Percentiles rank a stretch among this genome's conserved stretches.
Conservation (phyloP, 2,113 vertebrate genomes). For the Vimba vimba region DNA sequence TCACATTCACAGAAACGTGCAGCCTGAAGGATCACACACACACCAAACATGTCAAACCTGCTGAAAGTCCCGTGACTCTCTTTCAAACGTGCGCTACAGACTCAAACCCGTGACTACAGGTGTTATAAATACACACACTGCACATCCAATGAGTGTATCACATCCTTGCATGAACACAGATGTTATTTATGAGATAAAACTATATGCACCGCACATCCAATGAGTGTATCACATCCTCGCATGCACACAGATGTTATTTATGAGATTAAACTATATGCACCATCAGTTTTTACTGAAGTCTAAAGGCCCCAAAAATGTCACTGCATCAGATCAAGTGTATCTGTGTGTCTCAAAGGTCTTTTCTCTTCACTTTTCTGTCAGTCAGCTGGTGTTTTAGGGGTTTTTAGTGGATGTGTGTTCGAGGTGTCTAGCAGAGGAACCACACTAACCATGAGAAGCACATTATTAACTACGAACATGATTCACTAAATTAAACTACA, state of each 20-base stretch:
- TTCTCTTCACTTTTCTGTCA: too few relatives aligned
- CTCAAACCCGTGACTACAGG: neutral
- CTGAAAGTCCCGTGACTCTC: neutral
- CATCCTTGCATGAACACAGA: neutral
- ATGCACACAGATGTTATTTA: neutral
- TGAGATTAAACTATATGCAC: neutral
- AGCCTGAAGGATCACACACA: conserved; percentile 36
- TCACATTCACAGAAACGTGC: conserved; percentile 12
- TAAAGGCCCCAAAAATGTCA: too few relatives aligned
- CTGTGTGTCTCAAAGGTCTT: too few relatives aligned
- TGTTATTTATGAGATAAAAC: neutral
- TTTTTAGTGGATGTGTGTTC: too few relatives aligned
- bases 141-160: neutral
- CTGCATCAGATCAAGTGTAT: too few relatives aligned
- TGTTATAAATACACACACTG: neutral
- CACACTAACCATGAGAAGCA: too few relatives aligned
- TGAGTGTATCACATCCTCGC: neutral
- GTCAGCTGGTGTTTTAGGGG: too few relatives aligned
- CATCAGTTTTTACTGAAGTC: too few relatives aligned
- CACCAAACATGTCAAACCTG: neutral
- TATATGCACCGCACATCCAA: neutral
- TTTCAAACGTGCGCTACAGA: neutral
- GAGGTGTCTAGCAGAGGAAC: too few relatives aligned
- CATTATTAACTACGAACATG: too few relatives aligned
- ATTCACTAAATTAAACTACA: neutral